phyloP scores from a whole-genome alignment of 2,888 invertebrate genomes.

The Odiellus spinosus region DNA sequence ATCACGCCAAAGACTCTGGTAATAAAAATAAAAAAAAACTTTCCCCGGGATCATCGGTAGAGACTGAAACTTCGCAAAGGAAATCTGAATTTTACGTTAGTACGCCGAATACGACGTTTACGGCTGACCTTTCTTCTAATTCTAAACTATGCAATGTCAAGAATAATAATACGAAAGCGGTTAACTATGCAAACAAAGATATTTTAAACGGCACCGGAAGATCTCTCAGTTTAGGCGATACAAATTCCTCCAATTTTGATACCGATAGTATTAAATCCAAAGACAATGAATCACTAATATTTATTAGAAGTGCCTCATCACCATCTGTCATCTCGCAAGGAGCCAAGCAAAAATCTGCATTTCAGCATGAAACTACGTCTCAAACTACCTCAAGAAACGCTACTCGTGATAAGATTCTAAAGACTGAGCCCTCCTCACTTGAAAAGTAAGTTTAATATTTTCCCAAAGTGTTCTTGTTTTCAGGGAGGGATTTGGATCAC shows the following conservation, averaged over 20 bases:
- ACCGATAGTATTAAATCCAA: too few relatives aligned
- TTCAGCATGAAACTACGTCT: too few relatives aligned
- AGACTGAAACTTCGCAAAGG: slow-evolving; percentile 2
- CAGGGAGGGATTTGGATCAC: too few relatives aligned
- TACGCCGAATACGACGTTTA: slow-evolving; percentile 15
- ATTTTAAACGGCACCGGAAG: slow-evolving; percentile 12
- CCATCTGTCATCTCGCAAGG: slow-evolving; percentile 10
- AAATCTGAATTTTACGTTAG: slow-evolving; percentile 5
- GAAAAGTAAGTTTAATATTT: too few relatives aligned
- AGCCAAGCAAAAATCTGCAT: too few relatives aligned
- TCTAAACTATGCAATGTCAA: too few relatives aligned
- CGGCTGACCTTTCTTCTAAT: too few relatives aligned
- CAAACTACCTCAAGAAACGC: too few relatives aligned
- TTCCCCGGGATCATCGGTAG: neutral
- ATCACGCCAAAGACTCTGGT: neutral
- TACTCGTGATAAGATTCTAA: too few relatives aligned
- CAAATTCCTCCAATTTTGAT: too few relatives aligned
- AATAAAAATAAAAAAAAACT: neutral
- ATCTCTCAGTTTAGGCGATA: slow-evolving; percentile 12
- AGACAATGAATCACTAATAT: slow-evolving; percentile 9
- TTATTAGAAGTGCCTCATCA: slow-evolving; percentile 18
- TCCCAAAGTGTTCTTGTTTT: too few relatives aligned
- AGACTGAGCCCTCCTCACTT: too few relatives aligned
- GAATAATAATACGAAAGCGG: slow-evolving; percentile 8
- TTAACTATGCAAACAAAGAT: slow-evolving; percentile 3